phyloP scores from a whole-genome alignment of 2,888 invertebrate genomes.

The Onchidella celtica region DNA sequence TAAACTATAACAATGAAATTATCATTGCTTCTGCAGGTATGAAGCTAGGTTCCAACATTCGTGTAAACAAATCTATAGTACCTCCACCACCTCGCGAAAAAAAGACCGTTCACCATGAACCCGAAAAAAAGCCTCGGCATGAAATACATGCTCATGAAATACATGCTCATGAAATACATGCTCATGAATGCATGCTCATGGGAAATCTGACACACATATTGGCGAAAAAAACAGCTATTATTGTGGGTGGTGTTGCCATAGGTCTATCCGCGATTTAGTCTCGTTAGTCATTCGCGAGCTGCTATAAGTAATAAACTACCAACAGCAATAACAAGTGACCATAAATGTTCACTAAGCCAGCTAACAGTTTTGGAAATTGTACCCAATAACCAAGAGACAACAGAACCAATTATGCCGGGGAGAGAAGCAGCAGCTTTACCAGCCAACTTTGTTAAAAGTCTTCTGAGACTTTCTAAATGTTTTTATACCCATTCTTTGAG shows the following conservation, averaged over 20 bases:
- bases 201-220: no score
- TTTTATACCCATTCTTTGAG: constrained; percentile 1
- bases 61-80: neutral
- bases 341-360: neutral
- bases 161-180: neutral
- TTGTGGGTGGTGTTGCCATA: no score
- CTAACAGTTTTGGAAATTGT: neutral
- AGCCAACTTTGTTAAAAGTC: neutral
- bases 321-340: neutral
- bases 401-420: no score
- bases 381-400: no score
- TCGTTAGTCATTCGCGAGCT: neutral
- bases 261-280: neutral
- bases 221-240: neutral
- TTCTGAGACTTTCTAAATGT: neutral
- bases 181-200: no score
- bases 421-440: no score
- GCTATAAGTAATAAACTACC: no score
- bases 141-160: neutral
- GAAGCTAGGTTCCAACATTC: neutral
- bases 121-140: neutral
- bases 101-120: neutral
- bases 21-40: neutral
- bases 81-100: neutral
- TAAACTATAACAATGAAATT: neutral